These are phyloP conservation scores for Centropus bengalensis DNA, from an alignment of 2,113 vertebrate species.

Conservation along the genomic window DNA sequence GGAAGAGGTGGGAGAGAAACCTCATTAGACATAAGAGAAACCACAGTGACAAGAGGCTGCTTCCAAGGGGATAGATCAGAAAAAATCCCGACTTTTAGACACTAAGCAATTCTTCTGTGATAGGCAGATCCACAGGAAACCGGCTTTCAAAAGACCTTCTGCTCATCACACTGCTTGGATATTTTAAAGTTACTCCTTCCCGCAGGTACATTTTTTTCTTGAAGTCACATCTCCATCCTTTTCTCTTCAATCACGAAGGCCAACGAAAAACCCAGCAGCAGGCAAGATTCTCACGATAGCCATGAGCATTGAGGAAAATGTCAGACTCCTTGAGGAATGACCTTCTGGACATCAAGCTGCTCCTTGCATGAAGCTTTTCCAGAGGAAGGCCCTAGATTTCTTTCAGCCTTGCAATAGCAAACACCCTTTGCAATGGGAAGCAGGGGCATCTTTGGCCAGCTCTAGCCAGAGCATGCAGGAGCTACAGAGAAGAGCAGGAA, in stretches of 20 bases:
- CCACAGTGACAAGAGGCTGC: not conserved
- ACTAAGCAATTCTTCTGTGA: not conserved
- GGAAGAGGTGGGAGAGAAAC: slow-evolving; percentile 12
- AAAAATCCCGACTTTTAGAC: not conserved
- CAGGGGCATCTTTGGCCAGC: not conserved
- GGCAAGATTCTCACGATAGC: not conserved
- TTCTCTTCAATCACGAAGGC: not conserved
- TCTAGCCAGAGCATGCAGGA: not conserved
- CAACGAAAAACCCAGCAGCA: not conserved
- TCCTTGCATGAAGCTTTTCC: not conserved
- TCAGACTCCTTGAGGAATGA: not conserved
- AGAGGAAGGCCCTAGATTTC: not conserved
- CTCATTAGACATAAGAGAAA: slow-evolving; percentile 50
- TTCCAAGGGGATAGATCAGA: slow-evolving; percentile 14
- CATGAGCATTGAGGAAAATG: not conserved
- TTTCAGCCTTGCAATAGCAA: not conserved
- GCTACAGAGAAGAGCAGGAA: not conserved
- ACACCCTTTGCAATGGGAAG: not conserved
- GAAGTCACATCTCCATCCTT: not conserved
- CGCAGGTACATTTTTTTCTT: not conserved
- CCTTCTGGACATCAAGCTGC: not conserved
- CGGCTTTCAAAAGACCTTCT: not conserved
- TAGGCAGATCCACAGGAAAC: slow-evolving; percentile 17
- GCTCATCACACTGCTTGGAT: not conserved
- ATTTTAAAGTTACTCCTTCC: not conserved